Percentiles rank a stretch among this genome's conserved stretches.
phyloP scores from a whole-genome alignment of 2,797 vertebrate genomes.

The Ptychadena robeensis region DNA sequence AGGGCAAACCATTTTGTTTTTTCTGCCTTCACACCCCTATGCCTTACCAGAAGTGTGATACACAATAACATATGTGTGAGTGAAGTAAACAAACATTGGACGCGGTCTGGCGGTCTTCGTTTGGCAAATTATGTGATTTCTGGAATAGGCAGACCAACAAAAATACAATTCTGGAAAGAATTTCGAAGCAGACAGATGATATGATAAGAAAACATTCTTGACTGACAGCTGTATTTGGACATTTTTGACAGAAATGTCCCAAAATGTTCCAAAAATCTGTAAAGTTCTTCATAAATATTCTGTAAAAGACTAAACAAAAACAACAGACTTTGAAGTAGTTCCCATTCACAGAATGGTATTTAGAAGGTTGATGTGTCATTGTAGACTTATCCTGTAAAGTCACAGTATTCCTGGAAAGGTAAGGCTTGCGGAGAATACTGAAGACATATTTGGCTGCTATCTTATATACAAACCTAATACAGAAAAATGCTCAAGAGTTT shows the following conservation, averaged over 20 bases:
- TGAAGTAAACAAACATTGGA: constrained; percentile 22
- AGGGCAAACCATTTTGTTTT: no score
- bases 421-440: background rate
- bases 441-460: background rate
- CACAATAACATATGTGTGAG: background rate
- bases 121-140: background rate
- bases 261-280: background rate
- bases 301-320: constrained; percentile 11
- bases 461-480: constrained; percentile 4
- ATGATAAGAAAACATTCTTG: constrained; percentile 12
- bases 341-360: background rate
- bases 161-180: constrained; percentile 24
- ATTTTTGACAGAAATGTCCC: background rate
- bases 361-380: background rate
- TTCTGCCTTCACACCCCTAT: no score
- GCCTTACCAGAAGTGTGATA: no score
- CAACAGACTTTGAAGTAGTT: background rate
- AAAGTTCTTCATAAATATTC: background rate
- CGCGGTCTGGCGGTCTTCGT: constrained; percentile 33
- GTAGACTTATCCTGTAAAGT: background rate
- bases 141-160: background rate
- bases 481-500: constrained; percentile 36
- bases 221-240: background rate
- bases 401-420: background rate
- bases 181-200: constrained; percentile 24